These are phyloP conservation scores for Chelon labrosus DNA, from an alignment of 2,797 vertebrate species.

Conservation along the genomic window DNA sequence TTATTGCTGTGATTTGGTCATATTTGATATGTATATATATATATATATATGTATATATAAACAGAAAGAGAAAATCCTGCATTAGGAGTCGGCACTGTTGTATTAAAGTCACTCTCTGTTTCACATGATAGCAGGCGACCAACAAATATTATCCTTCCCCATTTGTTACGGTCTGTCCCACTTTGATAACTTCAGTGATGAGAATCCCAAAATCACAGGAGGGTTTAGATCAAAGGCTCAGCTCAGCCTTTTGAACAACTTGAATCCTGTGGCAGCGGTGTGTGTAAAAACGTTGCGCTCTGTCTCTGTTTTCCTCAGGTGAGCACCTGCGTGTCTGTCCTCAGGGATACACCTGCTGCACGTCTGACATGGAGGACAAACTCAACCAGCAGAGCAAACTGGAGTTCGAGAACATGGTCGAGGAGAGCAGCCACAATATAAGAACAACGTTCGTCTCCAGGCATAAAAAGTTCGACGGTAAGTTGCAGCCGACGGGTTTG, in stretches of 20 bases:
- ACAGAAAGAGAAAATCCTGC: slow-evolving; percentile 3
- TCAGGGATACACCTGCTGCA: slow-evolving; percentile 98
- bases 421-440: slow-evolving; percentile 91
- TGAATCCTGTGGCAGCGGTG: slow-evolving; percentile 45
- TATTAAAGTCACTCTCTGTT: slow-evolving; percentile 47
- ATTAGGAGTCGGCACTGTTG: slow-evolving; percentile 8
- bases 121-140: slow-evolving; percentile 46
- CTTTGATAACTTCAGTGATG: slow-evolving; percentile 65
- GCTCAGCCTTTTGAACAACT: slow-evolving; percentile 59
- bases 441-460: slow-evolving; percentile 92
- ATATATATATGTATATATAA: too few species aligned
- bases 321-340: slow-evolving; percentile 96
- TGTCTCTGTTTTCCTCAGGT: slow-evolving; percentile 83
- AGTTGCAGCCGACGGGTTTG: slow-evolving; percentile 53
- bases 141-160: slow-evolving; percentile 57
- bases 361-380: slow-evolving; percentile 96
- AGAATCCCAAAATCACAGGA: slow-evolving; percentile 64
- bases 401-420: slow-evolving; percentile 94
- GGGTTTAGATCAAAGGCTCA: slow-evolving; percentile 68
- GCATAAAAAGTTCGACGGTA: slow-evolving; percentile 98
- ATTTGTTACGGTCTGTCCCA: slow-evolving; percentile 60
- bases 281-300: slow-evolving; percentile 50
- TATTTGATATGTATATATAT: neutral
- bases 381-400: slow-evolving; percentile 93
- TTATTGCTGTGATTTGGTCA: slow-evolving; percentile 10